Base-by-base conservation (phyloP, 2,888 invertebrate genomes). In the Ectobius pallidus region DNA sequence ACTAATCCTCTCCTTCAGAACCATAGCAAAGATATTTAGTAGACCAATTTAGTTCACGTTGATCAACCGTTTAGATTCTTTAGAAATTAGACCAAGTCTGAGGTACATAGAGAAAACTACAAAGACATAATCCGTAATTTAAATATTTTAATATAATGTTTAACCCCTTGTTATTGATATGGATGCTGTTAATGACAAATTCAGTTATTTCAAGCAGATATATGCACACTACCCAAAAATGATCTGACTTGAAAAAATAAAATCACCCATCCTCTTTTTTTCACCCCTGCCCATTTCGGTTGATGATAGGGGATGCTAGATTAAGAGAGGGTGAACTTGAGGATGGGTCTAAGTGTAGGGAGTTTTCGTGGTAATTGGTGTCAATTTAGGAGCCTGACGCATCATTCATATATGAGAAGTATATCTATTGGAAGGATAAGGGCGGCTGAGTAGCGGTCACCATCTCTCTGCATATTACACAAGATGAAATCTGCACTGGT, bases 301-400 rank as follows among this genome's bases (percentile, higher is more conserved):
- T 46, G 25, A 32, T 52, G 27, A 67, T 69, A 70, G 74, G 73
- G 58, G 72, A 63, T 78, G 80, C 79, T 79, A 78, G 78, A 78
- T 58, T 58, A 58, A 16, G 27, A 16, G 58, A 30, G 58, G 58
- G 58, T 58, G 58, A 58, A 58, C 58, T 58, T 58, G 58, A 58
- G 58, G 32, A 58, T 30, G 58, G 58, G 78, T 78, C 78, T 79
- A 78, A 78, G 80, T 77, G 78, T 78, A 82, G 82, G 82, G 82
- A 81, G 86, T 85, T 87, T 87, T 87, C 84, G 87, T 87, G 87
- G 87, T 87, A 87, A 87, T 87, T 87, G 87, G 86, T 86, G 87
- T 86, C 87, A 87, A 87, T 87, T 87, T 87, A 62, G 69, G 20
- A 44, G 72, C 49, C 67, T 69, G 72, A 72, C 86, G 86, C 86